Evolutionary conservation across 2,888 invertebrate species (phyloP), one percentile per base, ranked within the genome.

Genomic region (Agelastica alni): DNA sequence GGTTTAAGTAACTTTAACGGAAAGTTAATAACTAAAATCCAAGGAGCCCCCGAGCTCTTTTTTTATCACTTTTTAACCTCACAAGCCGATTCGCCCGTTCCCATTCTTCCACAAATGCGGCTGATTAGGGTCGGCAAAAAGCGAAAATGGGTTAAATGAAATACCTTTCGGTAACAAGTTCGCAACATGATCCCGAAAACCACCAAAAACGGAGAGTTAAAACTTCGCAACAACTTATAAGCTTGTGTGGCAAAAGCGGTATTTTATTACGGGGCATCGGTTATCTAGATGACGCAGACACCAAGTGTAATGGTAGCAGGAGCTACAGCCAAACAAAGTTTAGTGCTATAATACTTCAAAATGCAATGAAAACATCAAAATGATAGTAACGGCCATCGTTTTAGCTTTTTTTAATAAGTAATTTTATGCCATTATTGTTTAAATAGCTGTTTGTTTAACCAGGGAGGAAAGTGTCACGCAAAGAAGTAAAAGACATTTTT

Each of bases 81-180:
- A 26, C 6, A 26, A 26, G 26, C 26, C 26, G 26, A 6, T 26
- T 9, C 26, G 6, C 7, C 26, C 26, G 26, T 26, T 26, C 7
- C 9, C 26, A 7, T 9, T 36, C 10, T 36, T 36, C 17, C 14
- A 18, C 17, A 36, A 31, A 30, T 28, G 41, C 39, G 39, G 9
- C 48, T 48, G 41, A 48, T 48, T 41, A 48, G 48, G 31, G 48
- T 41, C 31, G 17, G 36, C 41, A 48, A 48, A 48, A 48, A 48
- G 26, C 30, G 31, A 41, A 41, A 48, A 41, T 31, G 48, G 31
- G 39, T 12, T 39, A 20, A 39, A 48, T 48, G 39, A 48, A 48
- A 48, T 48, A 48, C 39, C 39, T 48, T 48, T 48, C 26, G 13
- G 32, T 30, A 39, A 48, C 47, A 39, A 30, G 39, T 31, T 48